A percentile compares a stretch with the other conserved stretches of the same genome.
These are phyloP conservation scores for Eumacrocentrus americanus DNA, from an alignment of 2,888 invertebrate species.

Conservation along the genomic window DNA sequence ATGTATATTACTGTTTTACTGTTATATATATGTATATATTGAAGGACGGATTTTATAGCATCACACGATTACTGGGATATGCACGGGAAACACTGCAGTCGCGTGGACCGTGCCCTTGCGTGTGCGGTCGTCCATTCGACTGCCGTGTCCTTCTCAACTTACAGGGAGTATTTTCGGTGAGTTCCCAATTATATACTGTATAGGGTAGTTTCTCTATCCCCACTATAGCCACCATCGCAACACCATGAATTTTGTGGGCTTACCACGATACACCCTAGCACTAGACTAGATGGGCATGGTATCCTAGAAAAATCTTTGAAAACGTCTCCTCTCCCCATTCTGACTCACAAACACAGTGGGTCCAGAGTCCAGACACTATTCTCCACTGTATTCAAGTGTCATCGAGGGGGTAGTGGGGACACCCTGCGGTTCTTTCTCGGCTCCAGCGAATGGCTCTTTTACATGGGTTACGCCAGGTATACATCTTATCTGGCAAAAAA, in stretches of 20 bases:
- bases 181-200: conserved; percentile 12
- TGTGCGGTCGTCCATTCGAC: conserved; percentile 41
- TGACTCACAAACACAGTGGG: background rate
- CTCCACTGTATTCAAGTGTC: background rate
- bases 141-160: conserved; percentile 28
- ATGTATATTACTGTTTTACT: conserved; percentile 7
- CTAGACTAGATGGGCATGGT: too few species aligned
- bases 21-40: conserved; percentile 21
- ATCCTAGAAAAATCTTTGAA: conserved; percentile 31
- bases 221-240: background rate
- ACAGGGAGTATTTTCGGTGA: conserved; percentile 6
- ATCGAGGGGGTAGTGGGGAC: background rate
- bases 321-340: conserved; percentile 24
- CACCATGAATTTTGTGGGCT: too few species aligned
- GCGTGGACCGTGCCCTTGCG: conserved; percentile 37
- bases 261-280: too few species aligned
- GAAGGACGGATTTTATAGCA: conserved; percentile 28
- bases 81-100: conserved; percentile 8
- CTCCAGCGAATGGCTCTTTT: conserved; percentile 8
- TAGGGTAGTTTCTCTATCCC: conserved; percentile 27
- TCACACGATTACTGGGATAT: background rate
- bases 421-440: conserved; percentile 20
- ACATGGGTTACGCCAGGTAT: conserved; percentile 32
- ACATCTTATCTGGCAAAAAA: conserved; percentile 38
- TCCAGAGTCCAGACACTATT: background rate